Base-by-base conservation (phyloP, 2,113 vertebrate genomes). In the Esox niger region DNA sequence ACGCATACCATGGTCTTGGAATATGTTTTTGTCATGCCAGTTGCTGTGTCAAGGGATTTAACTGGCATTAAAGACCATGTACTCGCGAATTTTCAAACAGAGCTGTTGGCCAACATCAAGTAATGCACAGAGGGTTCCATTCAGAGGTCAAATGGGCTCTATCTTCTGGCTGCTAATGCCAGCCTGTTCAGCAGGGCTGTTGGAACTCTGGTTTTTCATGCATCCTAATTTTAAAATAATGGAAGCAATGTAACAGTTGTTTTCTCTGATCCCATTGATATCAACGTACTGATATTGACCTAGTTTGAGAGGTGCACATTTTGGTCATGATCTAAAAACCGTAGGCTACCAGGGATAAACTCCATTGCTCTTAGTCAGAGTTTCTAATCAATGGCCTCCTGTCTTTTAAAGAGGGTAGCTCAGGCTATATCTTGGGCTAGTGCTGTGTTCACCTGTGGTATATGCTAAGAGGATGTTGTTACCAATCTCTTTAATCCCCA, bases 21-120 rank as follows among this genome's bases (percentile, higher is more conserved):
- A 82, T 83, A 83, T 81, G n/a, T 84, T 43, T 79, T 75, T 65
- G 69, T 79, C 75, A 79, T 85, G 82, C 84, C 86, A 86, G 84
- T 89, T 87, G 86, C 85, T 84, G 75, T 86, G 85, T 84, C 78
- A 78, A 83, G 87, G 80, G 86, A 87, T 90, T 90, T 86, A 74
- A 76, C 69, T 81, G 79, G 84, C 78, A 83, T 88, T 84, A 81
- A 62, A 82, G 80, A 79, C 80, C 76, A 75, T 87, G 85, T 87
- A 87, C 83, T 76, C 79, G 80, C 78, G 82, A 83, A 89, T 88
- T 76, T 90, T 86, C 78, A 84, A 70, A 43, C 83, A 78, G 74
- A 77, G 82, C 77, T 83, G 82, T 88, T 87, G 82, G 86, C 80
- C 86, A 80, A 84, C 84, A 79, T 85, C 87, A 86, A 86, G 86